These are phyloP conservation scores for Arizona elegans DNA, from an alignment of 2,113 vertebrate species.

Conservation along the genomic window DNA sequence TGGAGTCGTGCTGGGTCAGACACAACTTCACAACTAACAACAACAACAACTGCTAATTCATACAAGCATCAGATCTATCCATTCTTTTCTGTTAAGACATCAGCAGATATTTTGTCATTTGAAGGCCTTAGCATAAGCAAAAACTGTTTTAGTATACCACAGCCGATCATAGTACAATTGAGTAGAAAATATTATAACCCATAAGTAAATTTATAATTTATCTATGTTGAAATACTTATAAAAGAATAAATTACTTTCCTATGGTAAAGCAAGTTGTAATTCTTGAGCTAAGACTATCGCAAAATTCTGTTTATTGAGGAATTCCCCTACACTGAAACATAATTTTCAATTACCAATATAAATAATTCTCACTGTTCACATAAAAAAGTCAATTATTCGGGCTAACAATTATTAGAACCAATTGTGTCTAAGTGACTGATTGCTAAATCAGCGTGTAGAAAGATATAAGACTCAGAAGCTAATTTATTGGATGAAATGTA, in stretches of 20 bases:
- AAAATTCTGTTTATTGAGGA: neutral
- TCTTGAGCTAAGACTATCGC: neutral
- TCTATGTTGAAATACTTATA: neutral
- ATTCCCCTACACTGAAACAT: neutral
- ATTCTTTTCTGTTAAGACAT: neutral
- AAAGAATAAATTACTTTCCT: neutral
- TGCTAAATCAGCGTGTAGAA: neutral
- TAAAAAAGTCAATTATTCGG: neutral
- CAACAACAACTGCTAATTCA: neutral
- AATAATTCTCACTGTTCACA: neutral
- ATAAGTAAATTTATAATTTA: neutral
- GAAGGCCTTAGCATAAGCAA: neutral
- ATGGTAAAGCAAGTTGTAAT: neutral
- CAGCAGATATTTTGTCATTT: neutral
- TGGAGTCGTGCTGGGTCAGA: too few species aligned
- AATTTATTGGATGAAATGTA: neutral
- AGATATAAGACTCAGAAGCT: neutral
- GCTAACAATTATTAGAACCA: neutral
- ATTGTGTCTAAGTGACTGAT: neutral
- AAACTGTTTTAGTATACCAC: neutral
- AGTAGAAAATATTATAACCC: neutral
- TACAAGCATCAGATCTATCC: neutral
- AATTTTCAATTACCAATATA: neutral
- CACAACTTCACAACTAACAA: too few species aligned
- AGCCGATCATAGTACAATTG: neutral